A percentile compares a stretch with the other conserved stretches of the same genome.
Conservation (phyloP, 2,113 vertebrate genomes). For the Neomonachus schauinslandi region DNA sequence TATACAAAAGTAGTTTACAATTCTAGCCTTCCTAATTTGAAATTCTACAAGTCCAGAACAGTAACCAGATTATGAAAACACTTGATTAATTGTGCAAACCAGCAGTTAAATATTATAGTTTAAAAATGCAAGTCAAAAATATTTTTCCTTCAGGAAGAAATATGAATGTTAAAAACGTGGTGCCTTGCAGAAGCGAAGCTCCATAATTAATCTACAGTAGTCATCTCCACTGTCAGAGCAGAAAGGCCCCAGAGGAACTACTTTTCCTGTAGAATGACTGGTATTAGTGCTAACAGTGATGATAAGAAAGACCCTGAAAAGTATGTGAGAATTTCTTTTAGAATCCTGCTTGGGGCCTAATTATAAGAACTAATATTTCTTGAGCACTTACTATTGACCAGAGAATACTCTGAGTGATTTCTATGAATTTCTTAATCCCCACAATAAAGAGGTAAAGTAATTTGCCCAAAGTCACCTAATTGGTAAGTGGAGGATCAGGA, state of each 20-base stretch:
- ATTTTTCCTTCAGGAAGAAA: slow-evolving; percentile 86
- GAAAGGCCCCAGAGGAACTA: slow-evolving; percentile 84
- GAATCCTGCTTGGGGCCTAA: slow-evolving; percentile 61
- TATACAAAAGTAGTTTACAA: slow-evolving; percentile 73
- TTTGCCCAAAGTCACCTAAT: background rate
- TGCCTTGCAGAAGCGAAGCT: slow-evolving; percentile 83
- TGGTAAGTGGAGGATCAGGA: background rate
- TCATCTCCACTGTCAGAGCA: slow-evolving; percentile 83
- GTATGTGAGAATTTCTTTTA: slow-evolving; percentile 80
- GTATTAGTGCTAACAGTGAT: slow-evolving; percentile 82
- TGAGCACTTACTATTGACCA: slow-evolving; percentile 41
- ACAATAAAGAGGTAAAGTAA: background rate
- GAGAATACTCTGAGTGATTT: slow-evolving; percentile 26
- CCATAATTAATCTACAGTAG: slow-evolving; percentile 86
- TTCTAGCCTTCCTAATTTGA: slow-evolving; percentile 71
- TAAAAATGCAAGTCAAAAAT: slow-evolving; percentile 87
- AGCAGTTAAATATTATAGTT: slow-evolving; percentile 84
- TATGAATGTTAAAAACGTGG: slow-evolving; percentile 88
- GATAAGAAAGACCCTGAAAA: slow-evolving; percentile 80
- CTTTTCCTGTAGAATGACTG: slow-evolving; percentile 84
- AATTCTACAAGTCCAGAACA: slow-evolving; percentile 75
- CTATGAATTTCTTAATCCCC: slow-evolving; percentile 1
- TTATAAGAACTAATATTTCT: slow-evolving; percentile 56
- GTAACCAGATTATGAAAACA: slow-evolving; percentile 76
- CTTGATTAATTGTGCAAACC: slow-evolving; percentile 77